phyloP scores from a whole-genome alignment of 2,888 invertebrate species.

The Mesochorus sp. region DNA sequence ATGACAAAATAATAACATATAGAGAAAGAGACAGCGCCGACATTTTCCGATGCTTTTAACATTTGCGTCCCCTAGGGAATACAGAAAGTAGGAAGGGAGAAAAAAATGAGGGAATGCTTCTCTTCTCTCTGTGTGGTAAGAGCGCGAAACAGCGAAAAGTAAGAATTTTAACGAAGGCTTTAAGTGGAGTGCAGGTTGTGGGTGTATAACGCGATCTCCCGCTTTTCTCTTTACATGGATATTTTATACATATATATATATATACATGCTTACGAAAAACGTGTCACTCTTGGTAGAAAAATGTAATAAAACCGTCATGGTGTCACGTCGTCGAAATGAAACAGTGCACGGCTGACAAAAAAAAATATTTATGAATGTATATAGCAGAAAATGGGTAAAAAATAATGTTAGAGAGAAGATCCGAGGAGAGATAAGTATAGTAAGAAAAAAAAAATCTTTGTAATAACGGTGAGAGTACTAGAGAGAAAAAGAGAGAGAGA shows the following conservation, averaged over 20 bases:
- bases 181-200: slow-evolving; percentile 24
- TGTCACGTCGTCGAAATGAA: not conserved
- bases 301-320: slow-evolving; percentile 37
- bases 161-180: slow-evolving; percentile 53
- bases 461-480: no score
- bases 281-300: slow-evolving; percentile 45
- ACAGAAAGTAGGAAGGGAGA: slow-evolving; percentile 17
- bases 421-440: slow-evolving; percentile 7
- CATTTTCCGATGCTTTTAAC: slow-evolving; percentile 19
- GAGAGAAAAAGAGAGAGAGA: not conserved
- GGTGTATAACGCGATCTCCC: not conserved
- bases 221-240: no score
- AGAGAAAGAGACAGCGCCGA: slow-evolving; percentile 4
- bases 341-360: not conserved
- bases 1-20: not conserved
- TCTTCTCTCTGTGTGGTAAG: slow-evolving; percentile 9
- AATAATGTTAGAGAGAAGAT: slow-evolving; percentile 5
- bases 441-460: no score
- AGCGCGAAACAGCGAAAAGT: slow-evolving; percentile 17
- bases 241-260: no score
- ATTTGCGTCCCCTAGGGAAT: slow-evolving; percentile 35
- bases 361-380: slow-evolving; percentile 19
- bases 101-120: slow-evolving; percentile 2
- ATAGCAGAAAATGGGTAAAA: not conserved
- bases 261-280: slow-evolving; percentile 5